Evolutionary conservation across 2,797 vertebrate species (phyloP).

Genomic region (Enteromius treurensis): DNA sequence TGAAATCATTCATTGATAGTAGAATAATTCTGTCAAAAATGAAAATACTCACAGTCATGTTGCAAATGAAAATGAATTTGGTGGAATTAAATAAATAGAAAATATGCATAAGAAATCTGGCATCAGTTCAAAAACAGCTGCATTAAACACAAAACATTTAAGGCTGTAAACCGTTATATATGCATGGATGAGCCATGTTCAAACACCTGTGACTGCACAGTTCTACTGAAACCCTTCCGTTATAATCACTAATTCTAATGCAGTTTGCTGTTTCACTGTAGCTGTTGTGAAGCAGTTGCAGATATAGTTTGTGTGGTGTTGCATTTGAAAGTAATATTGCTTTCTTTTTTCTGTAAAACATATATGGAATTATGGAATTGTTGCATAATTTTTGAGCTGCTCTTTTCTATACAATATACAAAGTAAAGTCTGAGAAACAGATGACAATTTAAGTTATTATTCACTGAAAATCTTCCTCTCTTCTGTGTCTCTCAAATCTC

Average conservation of each 20-base stretch:
- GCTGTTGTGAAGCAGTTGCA: background rate
- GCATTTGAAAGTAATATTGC: background rate
- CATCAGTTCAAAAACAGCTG: constrained; percentile 12
- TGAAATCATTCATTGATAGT: background rate
- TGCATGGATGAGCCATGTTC: background rate
- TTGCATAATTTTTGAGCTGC: background rate
- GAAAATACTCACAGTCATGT: background rate
- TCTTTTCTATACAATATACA: background rate
- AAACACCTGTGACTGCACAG: background rate
- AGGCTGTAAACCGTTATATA: background rate
- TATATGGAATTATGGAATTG: background rate
- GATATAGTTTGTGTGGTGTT: background rate
- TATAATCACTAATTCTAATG: background rate
- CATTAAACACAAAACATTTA: background rate
- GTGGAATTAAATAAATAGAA: background rate
- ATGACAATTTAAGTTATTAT: background rate
- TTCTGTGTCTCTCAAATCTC: background rate
- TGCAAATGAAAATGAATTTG: background rate
- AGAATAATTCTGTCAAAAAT: background rate
- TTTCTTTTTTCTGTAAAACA: background rate
- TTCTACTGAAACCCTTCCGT: background rate
- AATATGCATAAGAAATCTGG: background rate
- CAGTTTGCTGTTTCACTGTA: background rate
- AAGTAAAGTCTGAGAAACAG: background rate
- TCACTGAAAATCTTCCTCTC: background rate